These are phyloP conservation scores for Mus spretus DNA, from an alignment of 2,797 vertebrate species.

Conservation along the genomic window DNA sequence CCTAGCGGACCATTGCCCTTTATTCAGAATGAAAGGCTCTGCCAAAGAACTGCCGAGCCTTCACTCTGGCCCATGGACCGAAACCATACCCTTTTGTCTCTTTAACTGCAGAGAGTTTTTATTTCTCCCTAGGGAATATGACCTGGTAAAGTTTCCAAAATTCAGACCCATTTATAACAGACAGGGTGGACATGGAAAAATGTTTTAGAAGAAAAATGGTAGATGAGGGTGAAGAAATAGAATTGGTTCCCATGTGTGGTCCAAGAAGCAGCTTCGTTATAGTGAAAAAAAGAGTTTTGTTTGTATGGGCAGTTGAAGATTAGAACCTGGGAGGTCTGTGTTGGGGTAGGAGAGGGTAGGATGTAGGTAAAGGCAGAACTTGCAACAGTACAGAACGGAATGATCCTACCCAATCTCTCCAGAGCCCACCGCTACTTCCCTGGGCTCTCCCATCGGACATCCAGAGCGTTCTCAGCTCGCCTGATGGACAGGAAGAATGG, in stretches of 20 bases:
- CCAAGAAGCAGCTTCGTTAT: background rate
- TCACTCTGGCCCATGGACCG: background rate
- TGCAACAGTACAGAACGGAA: background rate
- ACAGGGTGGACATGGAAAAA: background rate
- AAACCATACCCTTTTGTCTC: background rate
- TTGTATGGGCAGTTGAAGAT: background rate
- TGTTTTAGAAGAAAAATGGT: background rate
- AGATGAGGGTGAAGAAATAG: background rate
- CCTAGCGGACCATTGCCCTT: background rate
- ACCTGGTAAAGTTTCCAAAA: background rate
- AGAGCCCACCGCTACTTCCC: background rate
- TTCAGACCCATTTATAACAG: background rate
- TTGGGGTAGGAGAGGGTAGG: background rate
- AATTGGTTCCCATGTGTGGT: background rate
- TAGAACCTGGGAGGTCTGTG: background rate
- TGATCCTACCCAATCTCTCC: background rate
- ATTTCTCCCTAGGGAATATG: background rate
- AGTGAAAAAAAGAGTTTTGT: background rate
- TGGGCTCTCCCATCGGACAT: background rate
- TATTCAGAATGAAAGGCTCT: background rate
- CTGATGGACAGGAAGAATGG: conserved; percentile 20
- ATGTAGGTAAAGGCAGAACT: background rate
- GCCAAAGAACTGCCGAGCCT: accelerated
- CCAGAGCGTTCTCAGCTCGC: conserved; percentile 30
- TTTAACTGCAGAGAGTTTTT: background rate